A percentile compares a stretch with the other conserved stretches of the same genome.
Evolutionary conservation across 2,888 invertebrate species (phyloP).

Genomic region (Axea sp.): DNA sequence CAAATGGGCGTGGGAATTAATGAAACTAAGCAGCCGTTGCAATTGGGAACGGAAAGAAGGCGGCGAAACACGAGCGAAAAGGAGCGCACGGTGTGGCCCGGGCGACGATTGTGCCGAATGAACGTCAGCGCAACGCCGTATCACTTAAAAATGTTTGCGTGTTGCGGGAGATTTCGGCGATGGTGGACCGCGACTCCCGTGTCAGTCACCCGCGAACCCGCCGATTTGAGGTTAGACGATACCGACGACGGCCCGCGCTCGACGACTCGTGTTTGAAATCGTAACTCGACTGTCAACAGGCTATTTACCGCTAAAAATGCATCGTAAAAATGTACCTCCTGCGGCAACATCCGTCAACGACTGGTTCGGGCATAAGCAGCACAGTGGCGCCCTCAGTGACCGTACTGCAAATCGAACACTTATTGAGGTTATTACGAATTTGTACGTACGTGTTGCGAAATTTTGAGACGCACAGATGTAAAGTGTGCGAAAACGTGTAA

Average conservation of each 20-base stretch:
- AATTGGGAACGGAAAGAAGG: too few relatives aligned
- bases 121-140: too few relatives aligned
- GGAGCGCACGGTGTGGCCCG: too few relatives aligned
- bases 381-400: constrained; percentile 5
- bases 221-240: constrained; percentile 18
- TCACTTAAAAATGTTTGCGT: background rate
- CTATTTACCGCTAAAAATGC: constrained; percentile 37
- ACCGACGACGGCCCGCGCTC: background rate
- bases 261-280: constrained; percentile 7
- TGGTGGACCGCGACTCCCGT: background rate
- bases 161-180: background rate
- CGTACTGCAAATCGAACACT: background rate
- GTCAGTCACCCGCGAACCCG: background rate
- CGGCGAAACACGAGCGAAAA: too few relatives aligned
- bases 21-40: too few relatives aligned
- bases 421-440: constrained; percentile 36
- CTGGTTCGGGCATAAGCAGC: background rate
- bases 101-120: too few relatives aligned
- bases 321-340: constrained; percentile 24
- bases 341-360: constrained; percentile 35
- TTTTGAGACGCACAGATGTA: too few relatives aligned
- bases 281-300: constrained; percentile 9
- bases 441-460: constrained; percentile 1
- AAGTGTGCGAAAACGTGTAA: too few relatives aligned
- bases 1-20: too few relatives aligned